Evolutionary conservation across 2,113 vertebrate genomes (phyloP).

Genomic region (Odocoileus virginianus): DNA sequence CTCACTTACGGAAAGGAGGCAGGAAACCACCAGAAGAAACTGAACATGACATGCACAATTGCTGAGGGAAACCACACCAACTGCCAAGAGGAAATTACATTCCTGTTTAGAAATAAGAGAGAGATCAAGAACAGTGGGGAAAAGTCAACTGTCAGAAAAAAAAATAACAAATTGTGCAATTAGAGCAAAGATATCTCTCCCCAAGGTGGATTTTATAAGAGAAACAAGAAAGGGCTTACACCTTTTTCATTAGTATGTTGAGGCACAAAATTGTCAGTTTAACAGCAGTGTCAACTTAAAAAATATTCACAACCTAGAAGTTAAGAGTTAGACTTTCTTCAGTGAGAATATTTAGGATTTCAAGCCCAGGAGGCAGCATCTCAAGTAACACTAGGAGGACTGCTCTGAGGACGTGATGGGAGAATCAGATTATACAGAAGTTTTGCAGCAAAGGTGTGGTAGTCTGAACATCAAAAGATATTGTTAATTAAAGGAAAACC

Average conservation of each 20-base stretch:
- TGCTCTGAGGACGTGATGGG: not conserved
- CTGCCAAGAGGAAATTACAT: not conserved
- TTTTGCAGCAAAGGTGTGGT: not conserved
- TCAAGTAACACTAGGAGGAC: not conserved
- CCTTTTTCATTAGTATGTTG: not conserved
- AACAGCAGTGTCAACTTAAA: not conserved
- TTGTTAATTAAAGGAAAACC: not conserved
- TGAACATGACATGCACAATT: not conserved
- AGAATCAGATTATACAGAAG: not conserved
- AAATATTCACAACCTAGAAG: not conserved
- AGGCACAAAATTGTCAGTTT: not conserved
- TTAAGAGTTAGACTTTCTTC: not conserved
- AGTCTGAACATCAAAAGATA: not conserved
- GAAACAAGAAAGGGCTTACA: not conserved
- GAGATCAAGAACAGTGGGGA: not conserved
- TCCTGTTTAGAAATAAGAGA: not conserved
- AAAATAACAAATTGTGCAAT: not conserved
- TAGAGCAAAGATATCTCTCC: not conserved
- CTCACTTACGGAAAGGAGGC: not conserved
- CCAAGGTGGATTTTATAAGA: not conserved
- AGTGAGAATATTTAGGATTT: not conserved
- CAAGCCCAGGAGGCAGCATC: not conserved
- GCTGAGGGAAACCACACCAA: not conserved
- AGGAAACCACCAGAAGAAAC: not conserved
- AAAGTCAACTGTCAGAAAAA: not conserved